phyloP scores from a whole-genome alignment of 1,140 invertebrate genomes.

The Musca domestica region DNA sequence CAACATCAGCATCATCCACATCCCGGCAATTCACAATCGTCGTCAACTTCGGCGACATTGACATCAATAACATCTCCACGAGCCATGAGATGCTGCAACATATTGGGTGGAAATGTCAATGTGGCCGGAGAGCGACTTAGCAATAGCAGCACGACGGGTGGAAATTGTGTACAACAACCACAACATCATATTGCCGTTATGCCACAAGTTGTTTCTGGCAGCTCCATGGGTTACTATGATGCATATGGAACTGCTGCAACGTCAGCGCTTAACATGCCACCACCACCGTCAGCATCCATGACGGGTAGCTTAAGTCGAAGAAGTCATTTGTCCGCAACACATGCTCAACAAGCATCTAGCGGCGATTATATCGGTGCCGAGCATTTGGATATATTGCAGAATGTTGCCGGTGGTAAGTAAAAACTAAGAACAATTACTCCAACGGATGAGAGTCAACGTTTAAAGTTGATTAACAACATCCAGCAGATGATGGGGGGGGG shows the following conservation, averaged over 20 bases:
- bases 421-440: not conserved
- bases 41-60: not conserved
- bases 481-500: too few species aligned
- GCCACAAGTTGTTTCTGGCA: conserved; percentile 25
- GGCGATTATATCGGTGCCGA: conserved; percentile 46
- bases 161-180: conserved; percentile 19
- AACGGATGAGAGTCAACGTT: too few species aligned
- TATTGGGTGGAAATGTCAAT: conserved; percentile 29
- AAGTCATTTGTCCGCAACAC: conserved; percentile 26
- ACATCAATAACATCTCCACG: conserved; percentile 37
- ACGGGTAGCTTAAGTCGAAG: conserved; percentile 45
- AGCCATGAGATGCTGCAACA: conserved; percentile 43
- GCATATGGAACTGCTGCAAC: conserved; percentile 35
- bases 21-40: not conserved
- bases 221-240: conserved; percentile 36
- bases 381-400: conserved; percentile 50
- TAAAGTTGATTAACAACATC: too few species aligned
- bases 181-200: conserved; percentile 19
- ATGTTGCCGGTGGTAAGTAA: conserved; percentile 42
- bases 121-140: conserved; percentile 23
- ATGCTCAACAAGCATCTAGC: conserved; percentile 25
- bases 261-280: too few species aligned
- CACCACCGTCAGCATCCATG: conserved; percentile 7
- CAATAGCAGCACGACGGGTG: conserved; percentile 17
- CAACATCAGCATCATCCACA: conserved; percentile 34